Conservation (phyloP, 2,797 vertebrate species). For the Sebastes diploproa region DNA sequence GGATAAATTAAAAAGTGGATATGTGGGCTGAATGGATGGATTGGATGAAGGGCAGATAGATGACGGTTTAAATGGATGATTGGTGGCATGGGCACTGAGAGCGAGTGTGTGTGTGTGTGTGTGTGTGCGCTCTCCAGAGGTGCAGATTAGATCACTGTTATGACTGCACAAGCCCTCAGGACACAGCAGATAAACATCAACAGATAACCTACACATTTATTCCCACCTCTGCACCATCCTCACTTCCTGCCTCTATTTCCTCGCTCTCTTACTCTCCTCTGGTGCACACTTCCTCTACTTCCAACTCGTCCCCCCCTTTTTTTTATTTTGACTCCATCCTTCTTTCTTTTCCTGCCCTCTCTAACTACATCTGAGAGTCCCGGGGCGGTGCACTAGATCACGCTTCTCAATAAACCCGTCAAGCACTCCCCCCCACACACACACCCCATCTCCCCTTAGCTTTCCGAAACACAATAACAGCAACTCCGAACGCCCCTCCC, state of each 20-base stretch:
- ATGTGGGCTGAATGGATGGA: conserved; percentile 60
- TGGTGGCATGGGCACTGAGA: conserved; percentile 57
- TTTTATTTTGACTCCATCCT: not conserved
- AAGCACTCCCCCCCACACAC: conserved; percentile 28
- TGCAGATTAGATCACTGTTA: conserved; percentile 79
- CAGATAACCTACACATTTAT: conserved; percentile 73
- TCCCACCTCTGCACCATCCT: conserved; percentile 63
- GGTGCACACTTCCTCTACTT: conserved; percentile 30
- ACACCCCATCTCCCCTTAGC: conserved; percentile 40
- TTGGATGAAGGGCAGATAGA: conserved; percentile 61
- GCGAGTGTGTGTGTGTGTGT: conserved; percentile 36
- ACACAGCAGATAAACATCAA: conserved; percentile 73
- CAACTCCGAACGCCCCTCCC: conserved; percentile 55
- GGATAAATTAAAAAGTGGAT: conserved; percentile 65
- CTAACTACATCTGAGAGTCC: conserved; percentile 79
- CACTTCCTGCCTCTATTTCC: conserved; percentile 51
- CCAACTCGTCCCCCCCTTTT: not conserved
- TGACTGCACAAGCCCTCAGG: conserved; percentile 73
- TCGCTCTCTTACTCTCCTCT: conserved; percentile 23
- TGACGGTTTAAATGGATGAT: conserved; percentile 70
- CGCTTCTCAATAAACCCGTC: conserved; percentile 83
- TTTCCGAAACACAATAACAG: conserved; percentile 74
- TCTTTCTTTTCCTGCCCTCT: conserved; percentile 49
- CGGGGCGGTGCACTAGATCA: conserved; percentile 80
- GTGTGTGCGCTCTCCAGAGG: conserved; percentile 37